These are phyloP conservation scores for Hycleus phaleratus DNA, from an alignment of 1,140 invertebrate genomes.

Conservation along the genomic window DNA sequence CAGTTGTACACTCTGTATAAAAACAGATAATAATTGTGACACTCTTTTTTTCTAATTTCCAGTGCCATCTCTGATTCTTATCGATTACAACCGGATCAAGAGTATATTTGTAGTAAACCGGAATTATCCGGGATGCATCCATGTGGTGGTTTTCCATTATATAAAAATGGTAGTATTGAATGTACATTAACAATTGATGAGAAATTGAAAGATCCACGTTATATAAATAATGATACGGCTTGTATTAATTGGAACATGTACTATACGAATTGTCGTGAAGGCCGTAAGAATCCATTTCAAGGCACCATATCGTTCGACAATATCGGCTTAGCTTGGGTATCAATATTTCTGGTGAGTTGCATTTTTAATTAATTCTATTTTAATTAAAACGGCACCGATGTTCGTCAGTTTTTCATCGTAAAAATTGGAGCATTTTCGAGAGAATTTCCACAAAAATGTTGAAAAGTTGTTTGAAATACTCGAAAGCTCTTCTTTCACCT, in stretches of 20 bases:
- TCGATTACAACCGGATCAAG: slow-evolving; percentile 77
- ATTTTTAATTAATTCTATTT: too few species aligned
- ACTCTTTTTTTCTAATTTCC: slow-evolving; percentile 26
- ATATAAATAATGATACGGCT: slow-evolving; percentile 31
- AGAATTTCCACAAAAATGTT: too few species aligned
- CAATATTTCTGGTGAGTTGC: slow-evolving; percentile 87
- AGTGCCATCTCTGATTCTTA: slow-evolving; percentile 68
- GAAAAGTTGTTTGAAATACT: too few species aligned
- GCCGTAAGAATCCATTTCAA: slow-evolving; percentile 95
- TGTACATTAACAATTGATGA: slow-evolving; percentile 51
- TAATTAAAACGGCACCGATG: too few species aligned
- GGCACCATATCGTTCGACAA: slow-evolving; percentile 99
- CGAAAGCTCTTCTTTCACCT: too few species aligned
- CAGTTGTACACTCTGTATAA: not conserved
- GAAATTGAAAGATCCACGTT: slow-evolving; percentile 23
- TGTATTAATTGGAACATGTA: slow-evolving; percentile 99
- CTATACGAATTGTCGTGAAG: slow-evolving; percentile 88
- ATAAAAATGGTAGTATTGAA: slow-evolving; percentile 55
- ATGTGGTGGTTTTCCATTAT: slow-evolving; percentile 81
- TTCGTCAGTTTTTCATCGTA: too few species aligned
- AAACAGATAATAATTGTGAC: too few species aligned
- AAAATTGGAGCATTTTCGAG: too few species aligned
- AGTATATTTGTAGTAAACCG: slow-evolving; percentile 93
- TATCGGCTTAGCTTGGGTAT: slow-evolving; percentile 98
- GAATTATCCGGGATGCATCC: slow-evolving; percentile 93